A percentile compares a stretch with the other conserved stretches of the same genome.
These are phyloP conservation scores for Lutjanus argentimaculatus DNA, from an alignment of 2,797 vertebrate species.

Conservation along the genomic window DNA sequence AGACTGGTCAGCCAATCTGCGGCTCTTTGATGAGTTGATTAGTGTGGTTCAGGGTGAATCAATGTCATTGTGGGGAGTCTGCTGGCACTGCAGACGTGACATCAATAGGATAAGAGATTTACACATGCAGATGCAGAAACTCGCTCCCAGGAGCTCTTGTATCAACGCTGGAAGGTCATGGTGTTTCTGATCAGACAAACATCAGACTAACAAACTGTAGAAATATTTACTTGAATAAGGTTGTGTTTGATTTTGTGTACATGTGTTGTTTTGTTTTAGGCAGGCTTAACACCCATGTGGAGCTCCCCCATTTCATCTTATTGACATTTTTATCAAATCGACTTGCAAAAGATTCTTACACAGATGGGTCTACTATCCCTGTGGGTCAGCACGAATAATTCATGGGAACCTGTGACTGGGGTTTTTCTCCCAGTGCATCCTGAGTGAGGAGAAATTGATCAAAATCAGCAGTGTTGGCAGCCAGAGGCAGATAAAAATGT, in stretches of 20 bases:
- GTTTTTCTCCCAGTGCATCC: background rate
- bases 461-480: background rate
- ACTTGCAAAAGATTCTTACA: background rate
- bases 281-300: background rate
- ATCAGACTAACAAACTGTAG: background rate
- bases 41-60: conserved; percentile 55
- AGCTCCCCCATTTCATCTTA: background rate
- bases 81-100: conserved; percentile 32
- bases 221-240: background rate
- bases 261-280: background rate
- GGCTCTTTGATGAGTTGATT: conserved; percentile 68
- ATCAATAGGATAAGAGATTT: conserved; percentile 48
- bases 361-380: background rate
- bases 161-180: conserved; percentile 9
- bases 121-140: conserved; percentile 24
- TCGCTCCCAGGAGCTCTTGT: conserved; percentile 1
- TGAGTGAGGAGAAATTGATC: background rate
- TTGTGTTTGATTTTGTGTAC: background rate
- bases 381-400: background rate
- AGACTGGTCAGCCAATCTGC: conserved; percentile 37
- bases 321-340: background rate
- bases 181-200: background rate
- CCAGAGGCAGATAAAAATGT: background rate
- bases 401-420: background rate
- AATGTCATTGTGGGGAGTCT: conserved; percentile 48